Base-by-base conservation (phyloP, 2,113 vertebrate species). In the Eurystomus gularis region DNA sequence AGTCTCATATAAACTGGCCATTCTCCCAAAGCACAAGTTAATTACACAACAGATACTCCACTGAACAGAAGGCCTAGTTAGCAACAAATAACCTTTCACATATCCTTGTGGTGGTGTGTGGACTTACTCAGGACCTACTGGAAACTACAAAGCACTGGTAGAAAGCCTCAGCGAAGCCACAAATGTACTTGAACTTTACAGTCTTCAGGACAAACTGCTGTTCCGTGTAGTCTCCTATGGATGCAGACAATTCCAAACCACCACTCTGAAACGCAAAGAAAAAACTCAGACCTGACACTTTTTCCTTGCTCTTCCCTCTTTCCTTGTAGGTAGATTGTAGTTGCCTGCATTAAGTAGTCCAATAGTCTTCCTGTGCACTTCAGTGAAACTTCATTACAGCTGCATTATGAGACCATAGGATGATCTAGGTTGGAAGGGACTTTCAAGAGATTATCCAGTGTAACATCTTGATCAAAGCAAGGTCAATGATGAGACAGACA, bases 71-170 rank as follows among this genome's bases (percentile, higher is more conserved):
- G 13, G 8, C 15, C 42, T 42, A 42, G 42, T 42, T 42, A 42
- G 42, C n/a, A 58, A 23, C 13, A 40, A 82, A 31, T 20, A 11
- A 29, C 6, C 7, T 44, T 25, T 28, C 35, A 4, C 0, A 2
- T 3, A 21, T 64, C 14, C 35, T 49, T 18, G 21, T 6, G 10
- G 51, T 16, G 49, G 13, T 10, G 4, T 12, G 11, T 11, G 49
- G 17, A 24, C 8, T 5, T 49, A 10, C 10, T 23, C 29, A 7
- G n/a, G 60, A 20, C 10, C 17, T 25, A 15, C 2, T 48, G 65
- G 65, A n/a, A 88, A n/a, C 33, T 44, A 7, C 21, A 44, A 20
- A 54, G 10, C 2, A 0, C 13, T 20, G 19, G 4, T 1, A 9
- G 71, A 58, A 78, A 69, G 11, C 13, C 40, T 48, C 33, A 23